Percentiles rank a stretch among this genome's conserved stretches.
Evolutionary conservation across 2,113 vertebrate genomes (phyloP).

Genomic region (Lepus timidus): DNA sequence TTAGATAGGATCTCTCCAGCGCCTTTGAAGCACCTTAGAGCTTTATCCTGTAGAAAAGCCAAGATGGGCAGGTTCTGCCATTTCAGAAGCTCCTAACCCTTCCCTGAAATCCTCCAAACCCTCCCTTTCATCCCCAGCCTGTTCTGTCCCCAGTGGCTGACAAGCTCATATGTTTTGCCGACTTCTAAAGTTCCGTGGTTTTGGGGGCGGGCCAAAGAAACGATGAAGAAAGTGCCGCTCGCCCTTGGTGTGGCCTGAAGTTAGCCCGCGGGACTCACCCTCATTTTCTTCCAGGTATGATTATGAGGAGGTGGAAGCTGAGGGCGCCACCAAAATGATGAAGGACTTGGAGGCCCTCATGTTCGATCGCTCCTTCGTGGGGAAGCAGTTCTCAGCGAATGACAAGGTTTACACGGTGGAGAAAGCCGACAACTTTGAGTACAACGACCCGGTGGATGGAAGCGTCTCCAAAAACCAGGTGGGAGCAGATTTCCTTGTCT

Average conservation of each 20-base stretch:
- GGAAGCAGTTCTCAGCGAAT: conserved; percentile 92
- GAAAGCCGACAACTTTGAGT: conserved; percentile 97
- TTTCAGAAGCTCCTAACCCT: background rate
- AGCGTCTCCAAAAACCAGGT: conserved; percentile 98
- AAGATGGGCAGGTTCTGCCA: conserved; percentile 11
- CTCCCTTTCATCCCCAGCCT: conserved; percentile 12
- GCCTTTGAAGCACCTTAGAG: conserved; percentile 37
- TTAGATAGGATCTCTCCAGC: conserved; percentile 21
- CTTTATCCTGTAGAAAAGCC: conserved; percentile 40
- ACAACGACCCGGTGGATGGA: conserved; percentile 96
- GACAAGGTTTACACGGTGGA: conserved; percentile 96
- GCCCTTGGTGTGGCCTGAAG: background rate
- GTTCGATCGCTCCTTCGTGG: conserved; percentile 93
- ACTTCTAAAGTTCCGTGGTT: conserved; percentile 5
- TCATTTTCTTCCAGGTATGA: conserved; percentile 91
- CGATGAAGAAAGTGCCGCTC: background rate
- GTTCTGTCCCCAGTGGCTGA: background rate
- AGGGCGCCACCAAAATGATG: conserved; percentile 97
- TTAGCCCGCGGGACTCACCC: background rate
- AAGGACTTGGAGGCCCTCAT: conserved; percentile 93
- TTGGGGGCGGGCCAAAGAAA: background rate
- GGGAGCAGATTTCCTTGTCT: conserved; percentile 44
- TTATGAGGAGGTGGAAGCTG: conserved; percentile 98
- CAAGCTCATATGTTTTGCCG: background rate
- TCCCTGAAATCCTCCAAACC: background rate